phyloP scores from a whole-genome alignment of 1,140 invertebrate genomes.

The Trichonephila clavipes region DNA sequence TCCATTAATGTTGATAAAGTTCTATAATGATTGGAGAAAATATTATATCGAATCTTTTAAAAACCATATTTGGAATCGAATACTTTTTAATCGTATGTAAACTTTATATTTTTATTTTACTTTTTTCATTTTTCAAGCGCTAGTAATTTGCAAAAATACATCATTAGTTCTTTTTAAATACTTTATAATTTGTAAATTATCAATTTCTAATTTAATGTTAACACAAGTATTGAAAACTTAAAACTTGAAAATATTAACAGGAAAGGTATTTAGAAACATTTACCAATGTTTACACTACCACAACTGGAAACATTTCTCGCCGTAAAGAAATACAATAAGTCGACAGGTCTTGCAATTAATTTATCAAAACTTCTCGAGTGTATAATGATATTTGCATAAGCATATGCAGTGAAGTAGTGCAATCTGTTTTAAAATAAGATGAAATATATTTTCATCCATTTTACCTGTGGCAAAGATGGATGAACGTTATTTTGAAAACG shows the following conservation, averaged over 20 bases:
- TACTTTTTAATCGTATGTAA: too few relatives aligned
- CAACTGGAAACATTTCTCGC: neutral
- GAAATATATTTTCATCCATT: neutral
- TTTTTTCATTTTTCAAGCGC: too few relatives aligned
- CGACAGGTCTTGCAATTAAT: neutral
- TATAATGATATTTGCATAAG: slow-evolving; percentile 15
- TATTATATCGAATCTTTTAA: too few relatives aligned
- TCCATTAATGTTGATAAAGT: too few relatives aligned
- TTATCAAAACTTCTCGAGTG: slow-evolving; percentile 8
- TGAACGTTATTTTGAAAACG: neutral
- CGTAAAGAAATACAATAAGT: neutral
- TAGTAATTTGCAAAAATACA: too few relatives aligned
- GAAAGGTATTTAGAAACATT: neutral
- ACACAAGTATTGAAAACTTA: neutral
- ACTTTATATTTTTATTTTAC: too few relatives aligned
- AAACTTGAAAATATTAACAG: neutral
- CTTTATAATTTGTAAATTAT: too few relatives aligned
- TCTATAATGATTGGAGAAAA: too few relatives aligned
- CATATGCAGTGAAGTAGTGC: neutral
- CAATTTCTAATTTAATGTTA: neutral
- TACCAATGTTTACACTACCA: too few relatives aligned
- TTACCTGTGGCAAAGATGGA: neutral
- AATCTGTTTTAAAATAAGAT: neutral
- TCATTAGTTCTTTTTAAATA: too few relatives aligned
- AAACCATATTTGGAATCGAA: too few relatives aligned